Evolutionary conservation across 2,113 vertebrate species (phyloP).

Genomic region (Neogale vison): DNA sequence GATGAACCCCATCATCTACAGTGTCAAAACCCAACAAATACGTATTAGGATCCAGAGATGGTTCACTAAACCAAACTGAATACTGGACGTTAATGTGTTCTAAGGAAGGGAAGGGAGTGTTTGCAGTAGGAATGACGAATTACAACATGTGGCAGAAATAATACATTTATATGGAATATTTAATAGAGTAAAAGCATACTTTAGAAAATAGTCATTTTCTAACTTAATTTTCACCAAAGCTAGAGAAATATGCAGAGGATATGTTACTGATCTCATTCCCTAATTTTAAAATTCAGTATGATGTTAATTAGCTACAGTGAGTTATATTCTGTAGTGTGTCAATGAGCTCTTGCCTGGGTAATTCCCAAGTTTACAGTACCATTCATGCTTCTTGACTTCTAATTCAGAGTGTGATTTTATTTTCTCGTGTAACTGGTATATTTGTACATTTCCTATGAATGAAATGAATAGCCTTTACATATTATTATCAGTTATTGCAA

Average conservation of each 20-base stretch:
- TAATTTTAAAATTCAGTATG: background rate
- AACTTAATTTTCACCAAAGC: background rate
- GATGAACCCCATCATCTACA: conserved; percentile 71
- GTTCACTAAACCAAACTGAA: background rate
- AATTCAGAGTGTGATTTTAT: background rate
- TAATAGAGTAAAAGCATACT: background rate
- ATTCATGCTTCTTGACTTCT: background rate
- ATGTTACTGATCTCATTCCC: background rate
- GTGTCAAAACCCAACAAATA: conserved; percentile 67
- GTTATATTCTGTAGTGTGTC: background rate
- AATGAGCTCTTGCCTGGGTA: background rate
- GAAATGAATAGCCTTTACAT: background rate
- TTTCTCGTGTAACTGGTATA: background rate
- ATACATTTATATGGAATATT: background rate
- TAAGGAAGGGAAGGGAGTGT: background rate
- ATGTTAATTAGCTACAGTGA: background rate
- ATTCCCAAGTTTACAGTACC: background rate
- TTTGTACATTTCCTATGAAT: background rate
- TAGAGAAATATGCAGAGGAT: background rate
- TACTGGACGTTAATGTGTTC: background rate
- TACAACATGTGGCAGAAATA: background rate
- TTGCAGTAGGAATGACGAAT: background rate
- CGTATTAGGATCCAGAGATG: background rate
- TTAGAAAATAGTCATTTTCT: background rate
- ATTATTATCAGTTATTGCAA: background rate